Percentiles rank a stretch among this genome's conserved stretches.
Conservation (phyloP, 37 sponge, comb jelly and placozoan species). For the Cliona cf. orientalis region DNA sequence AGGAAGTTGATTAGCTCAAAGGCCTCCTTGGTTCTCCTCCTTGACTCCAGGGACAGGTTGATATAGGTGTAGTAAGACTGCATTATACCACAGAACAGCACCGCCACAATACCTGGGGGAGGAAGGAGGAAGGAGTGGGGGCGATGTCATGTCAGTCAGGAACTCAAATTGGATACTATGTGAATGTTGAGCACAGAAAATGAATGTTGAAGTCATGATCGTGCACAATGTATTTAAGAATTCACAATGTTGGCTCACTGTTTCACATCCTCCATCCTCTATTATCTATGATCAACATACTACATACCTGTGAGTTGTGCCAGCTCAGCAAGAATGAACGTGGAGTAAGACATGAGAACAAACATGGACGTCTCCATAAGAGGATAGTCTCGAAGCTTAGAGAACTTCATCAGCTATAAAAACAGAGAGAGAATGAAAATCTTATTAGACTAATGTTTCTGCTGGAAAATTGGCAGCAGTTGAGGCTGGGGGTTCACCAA, state of each 20-base stretch:
- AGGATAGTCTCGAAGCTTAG: slow-evolving; percentile 85
- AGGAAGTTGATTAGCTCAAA: slow-evolving; percentile 96
- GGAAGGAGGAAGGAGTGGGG: neutral
- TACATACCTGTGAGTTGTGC: slow-evolving; percentile 82
- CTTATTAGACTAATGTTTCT: neutral
- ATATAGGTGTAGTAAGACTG: slow-evolving; percentile 97
- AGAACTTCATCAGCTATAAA: slow-evolving; percentile 81
- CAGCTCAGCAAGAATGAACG: slow-evolving; percentile 91
- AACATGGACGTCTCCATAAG: slow-evolving; percentile 93
- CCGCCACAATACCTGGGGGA: slow-evolving; percentile 93
- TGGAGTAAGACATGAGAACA: slow-evolving; percentile 83
- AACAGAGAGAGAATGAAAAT: neutral
- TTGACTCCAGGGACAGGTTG: slow-evolving; percentile 87
- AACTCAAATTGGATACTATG: no score
- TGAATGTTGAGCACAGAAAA: no score
- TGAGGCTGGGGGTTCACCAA: neutral
- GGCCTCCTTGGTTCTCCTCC: slow-evolving; percentile 78
- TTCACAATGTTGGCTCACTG: no score
- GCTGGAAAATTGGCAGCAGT: neutral
- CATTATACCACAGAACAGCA: slow-evolving; percentile 95
- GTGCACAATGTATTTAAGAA: no score
- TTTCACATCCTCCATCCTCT: no score
- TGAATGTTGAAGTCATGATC: no score
- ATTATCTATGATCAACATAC: no score
- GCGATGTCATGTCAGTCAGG: no score